Evolutionary conservation across 2,888 invertebrate species (phyloP), one percentile per base, ranked within the genome.

Genomic region (Campoplex nolae): DNA sequence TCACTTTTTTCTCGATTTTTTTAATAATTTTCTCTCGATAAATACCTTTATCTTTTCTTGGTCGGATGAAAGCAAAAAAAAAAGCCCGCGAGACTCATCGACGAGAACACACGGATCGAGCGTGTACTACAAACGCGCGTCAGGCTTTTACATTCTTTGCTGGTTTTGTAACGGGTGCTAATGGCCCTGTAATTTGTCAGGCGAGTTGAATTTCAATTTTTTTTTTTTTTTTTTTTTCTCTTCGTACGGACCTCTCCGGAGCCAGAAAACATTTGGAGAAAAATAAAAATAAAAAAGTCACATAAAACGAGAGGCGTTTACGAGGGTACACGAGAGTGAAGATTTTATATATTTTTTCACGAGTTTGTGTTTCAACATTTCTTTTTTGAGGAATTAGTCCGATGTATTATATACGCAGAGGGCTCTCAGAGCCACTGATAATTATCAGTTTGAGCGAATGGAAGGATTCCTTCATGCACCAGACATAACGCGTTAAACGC

Each of bases 181-280:
- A 85, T 85, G 67, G 73, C 73, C 85, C 75, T 76, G 85, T 86
- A 81, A 88, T 88, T 85, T 81, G 86, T 85, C 77, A 23, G 77
- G 74, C 73, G 81, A 68, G 74, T 81, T 74, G 85, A 88, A 88
- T 87, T 83, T 85, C 74, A 85, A 86, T 86, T 71, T 81, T 85
- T 86, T 71, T 81, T 86, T 86, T 71, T 81, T 85, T 86, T 71
- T 81, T 86, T 86, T 85, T 42, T 48, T 42, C 23, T 23, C 23
- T 23, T 23, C 23, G 13, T 13, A 35, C 48, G 35, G 18, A 48
- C 48, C 48, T 35, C 58, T 28, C 1, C 2, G 62, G 42, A 11
- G 16, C 23, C n/a, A n/a, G 18, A 35, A 67, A 65, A 65, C 9
- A 18, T 32, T 48, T 6, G 62, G n/a, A 23, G 23, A 23, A 23